Conservation (phyloP, 2,797 vertebrate genomes). For the Liasis olivaceus region DNA sequence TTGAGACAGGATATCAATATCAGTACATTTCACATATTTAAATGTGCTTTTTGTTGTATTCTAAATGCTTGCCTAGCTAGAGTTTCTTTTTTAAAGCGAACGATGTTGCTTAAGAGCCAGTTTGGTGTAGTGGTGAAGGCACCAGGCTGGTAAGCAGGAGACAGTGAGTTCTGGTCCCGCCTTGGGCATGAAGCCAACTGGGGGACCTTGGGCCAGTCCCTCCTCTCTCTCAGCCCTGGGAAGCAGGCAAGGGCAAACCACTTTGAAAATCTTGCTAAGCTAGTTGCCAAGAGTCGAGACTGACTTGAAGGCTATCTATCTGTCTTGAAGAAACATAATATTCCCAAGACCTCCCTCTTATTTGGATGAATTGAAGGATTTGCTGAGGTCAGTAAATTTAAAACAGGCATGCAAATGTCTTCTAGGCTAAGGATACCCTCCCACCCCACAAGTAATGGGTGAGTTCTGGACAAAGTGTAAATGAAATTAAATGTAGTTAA, state of each 20-base stretch:
- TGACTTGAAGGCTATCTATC: neutral
- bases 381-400: neutral
- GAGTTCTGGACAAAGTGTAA: neutral
- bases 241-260: neutral
- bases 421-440: neutral
- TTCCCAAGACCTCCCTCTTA: neutral
- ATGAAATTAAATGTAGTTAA: neutral
- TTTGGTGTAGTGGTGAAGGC: neutral
- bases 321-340: neutral
- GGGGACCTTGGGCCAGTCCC: neutral
- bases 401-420: neutral
- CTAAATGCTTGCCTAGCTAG: neutral
- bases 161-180: neutral
- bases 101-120: neutral
- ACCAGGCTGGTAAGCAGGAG: neutral
- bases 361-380: neutral
- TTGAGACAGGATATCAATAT: neutral
- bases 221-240: neutral
- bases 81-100: neutral
- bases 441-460: neutral
- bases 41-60: neutral
- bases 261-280: neutral
- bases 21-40: neutral
- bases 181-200: neutral
- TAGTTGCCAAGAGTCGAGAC: neutral